Evolutionary conservation across 2,888 invertebrate species (phyloP), one percentile per base, ranked within the genome.

Genomic region (Pyrrhosoma nymphula): DNA sequence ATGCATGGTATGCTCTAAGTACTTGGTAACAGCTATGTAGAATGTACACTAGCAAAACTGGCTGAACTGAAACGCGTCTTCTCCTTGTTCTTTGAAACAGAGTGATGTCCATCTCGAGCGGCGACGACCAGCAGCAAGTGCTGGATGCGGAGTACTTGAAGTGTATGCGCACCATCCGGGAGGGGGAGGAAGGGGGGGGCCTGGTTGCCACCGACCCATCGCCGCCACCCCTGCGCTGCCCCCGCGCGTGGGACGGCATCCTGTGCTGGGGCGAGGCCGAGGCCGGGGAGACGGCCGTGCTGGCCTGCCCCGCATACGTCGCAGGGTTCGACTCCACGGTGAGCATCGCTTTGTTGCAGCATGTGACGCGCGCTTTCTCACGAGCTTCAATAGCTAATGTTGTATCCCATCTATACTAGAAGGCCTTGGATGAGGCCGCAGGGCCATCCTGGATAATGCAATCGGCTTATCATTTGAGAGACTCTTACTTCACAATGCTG

Each of bases 281-380:
- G 91, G 97, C 97, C 20, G 97, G 97, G 6, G 96, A 96, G n/a
- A 96, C 97, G 12, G 97, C 97, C 0, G 96, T 96, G 20, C 97
- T 97, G 90, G 96, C 97, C 0, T 98, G 98, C 96, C 97, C 97
- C 1, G 96, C 96, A 89, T 98, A 98, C 96, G 97, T 98, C 95
- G 96, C 96, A 69, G 97, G 97, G 95, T 98, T 97, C 95, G 96
- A 97, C 89, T 95, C 96, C 16, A 95, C 96, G 95, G 96, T 96
- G 95, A 96, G 96, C 93, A 75, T n/a, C n/a, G n/a, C n/a, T 63
- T 60, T 82, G 91, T 82, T 60, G 95, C 96, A 0, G 95, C 30
- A 30, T 18, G 14, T 56, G 56, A 18, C 56, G 56, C 56, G 56
- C 56, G 14, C 18, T 56, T 56, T 14, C 6, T 14, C 16, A 56